phyloP scores from a whole-genome alignment of 2,797 vertebrate species.

The Tapera naevia region DNA sequence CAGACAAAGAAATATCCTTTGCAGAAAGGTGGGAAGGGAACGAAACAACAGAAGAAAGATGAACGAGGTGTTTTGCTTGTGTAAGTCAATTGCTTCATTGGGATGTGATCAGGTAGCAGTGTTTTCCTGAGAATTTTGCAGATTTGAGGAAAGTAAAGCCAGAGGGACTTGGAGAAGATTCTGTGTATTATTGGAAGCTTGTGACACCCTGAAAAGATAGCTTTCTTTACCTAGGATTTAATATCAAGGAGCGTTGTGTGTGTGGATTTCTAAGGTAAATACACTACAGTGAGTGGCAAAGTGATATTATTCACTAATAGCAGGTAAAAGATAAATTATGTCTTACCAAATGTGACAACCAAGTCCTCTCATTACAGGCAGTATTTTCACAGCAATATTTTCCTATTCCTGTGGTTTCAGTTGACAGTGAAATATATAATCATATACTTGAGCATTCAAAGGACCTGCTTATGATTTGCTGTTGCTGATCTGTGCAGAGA shows the following conservation, averaged over 20 bases:
- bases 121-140: background rate
- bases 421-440: conserved; percentile 50
- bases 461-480: conserved; percentile 45
- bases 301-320: conserved; percentile 17
- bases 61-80: background rate
- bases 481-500: background rate
- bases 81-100: background rate
- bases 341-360: conserved; percentile 40
- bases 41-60: background rate
- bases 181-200: background rate
- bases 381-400: conserved; percentile 51
- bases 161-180: background rate
- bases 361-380: conserved; percentile 39
- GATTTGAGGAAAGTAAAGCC: background rate
- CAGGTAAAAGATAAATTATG: conserved; percentile 45
- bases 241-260: background rate
- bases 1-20: background rate
- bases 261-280: background rate
- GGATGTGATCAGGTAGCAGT: background rate
- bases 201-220: background rate
- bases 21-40: background rate
- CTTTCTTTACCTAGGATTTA: background rate
- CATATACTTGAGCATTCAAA: conserved; percentile 25
- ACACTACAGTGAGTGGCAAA: background rate
- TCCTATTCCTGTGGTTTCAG: conserved; percentile 34